Evolutionary conservation across 1,140 invertebrate species (phyloP), one percentile per base, ranked within the genome.

Genomic region (Euura lappo): DNA sequence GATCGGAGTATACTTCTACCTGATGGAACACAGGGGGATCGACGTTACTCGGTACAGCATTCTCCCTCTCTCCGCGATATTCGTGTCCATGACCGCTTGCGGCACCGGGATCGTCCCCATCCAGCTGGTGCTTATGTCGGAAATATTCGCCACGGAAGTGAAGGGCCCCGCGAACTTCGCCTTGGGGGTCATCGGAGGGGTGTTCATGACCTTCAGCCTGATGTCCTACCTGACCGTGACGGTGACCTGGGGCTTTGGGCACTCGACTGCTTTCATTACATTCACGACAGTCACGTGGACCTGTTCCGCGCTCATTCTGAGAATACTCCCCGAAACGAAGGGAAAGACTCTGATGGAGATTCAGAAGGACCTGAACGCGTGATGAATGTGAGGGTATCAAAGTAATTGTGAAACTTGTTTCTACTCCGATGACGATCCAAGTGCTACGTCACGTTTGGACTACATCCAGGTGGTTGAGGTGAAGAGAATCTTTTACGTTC

Each of bases 271-370:
- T 51, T 95, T 94, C 83, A 92, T 92, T 86, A 86, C 91, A 42
- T 96, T 96, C 83, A 87, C 92, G 0, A 86, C 90, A 6, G 10
- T 74, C 7, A 47, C 75, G 3, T 76, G 70, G 46, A 0, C 51
- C 13, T 90, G 91, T 77, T 93, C 92, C 2, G 77, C 91, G 1
- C 64, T 92, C 11, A 90, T 93, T 3, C 79, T 92, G 1, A 75
- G 91, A 60, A 86, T 92, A 60, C 87, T 94, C 42, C 93, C 94
- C 0, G 94, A 96, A 87, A 96, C 94, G 0, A 95, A 95, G 84
- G 93, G 93, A 44, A 94, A 93, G 82, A 92, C 92, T 4, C 90
- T 95, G 70, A 90, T 73, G 10, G 51, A 83, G 70, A 82, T 82
- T 46, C 80, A 81, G 68, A 74, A 68, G 71, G 44, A 76, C 7